These are phyloP conservation scores for Diphyllodes magnificus DNA, from an alignment of 2,113 vertebrate species.

Conservation along the genomic window DNA sequence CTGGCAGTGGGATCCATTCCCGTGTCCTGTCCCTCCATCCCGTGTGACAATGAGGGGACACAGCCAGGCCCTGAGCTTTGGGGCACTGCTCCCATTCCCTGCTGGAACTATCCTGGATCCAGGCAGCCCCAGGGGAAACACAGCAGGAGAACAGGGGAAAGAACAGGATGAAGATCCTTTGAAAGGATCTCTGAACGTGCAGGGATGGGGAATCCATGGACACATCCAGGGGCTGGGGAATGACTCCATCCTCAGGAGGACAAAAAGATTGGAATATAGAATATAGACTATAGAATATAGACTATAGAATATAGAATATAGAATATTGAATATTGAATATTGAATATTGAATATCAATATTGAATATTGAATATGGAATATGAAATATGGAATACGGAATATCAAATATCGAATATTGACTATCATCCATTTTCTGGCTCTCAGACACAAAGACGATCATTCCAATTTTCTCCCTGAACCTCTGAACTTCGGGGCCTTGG, in stretches of 20 bases:
- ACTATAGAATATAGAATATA: rapidly evolving
- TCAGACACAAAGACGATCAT: background rate
- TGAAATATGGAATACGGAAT: background rate
- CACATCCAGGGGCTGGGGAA: background rate
- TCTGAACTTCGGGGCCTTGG: background rate
- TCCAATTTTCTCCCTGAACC: rapidly evolving
- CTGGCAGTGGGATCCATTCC: background rate
- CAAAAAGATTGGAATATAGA: background rate
- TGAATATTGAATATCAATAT: background rate
- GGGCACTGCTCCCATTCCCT: background rate
- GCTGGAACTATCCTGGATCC: background rate
- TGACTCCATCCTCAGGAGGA: background rate
- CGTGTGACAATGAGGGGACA: rapidly evolving
- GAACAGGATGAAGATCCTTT: background rate
- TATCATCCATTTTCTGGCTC: background rate
- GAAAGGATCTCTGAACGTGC: background rate
- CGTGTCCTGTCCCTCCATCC: background rate
- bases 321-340: background rate
- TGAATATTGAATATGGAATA: too few species aligned
- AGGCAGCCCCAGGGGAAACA: background rate
- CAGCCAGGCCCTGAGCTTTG: rapidly evolving
- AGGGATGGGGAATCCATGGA: background rate
- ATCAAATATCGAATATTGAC: background rate
- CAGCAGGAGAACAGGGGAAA: background rate
- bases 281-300: too few species aligned